phyloP scores from a whole-genome alignment of 2,888 invertebrate species.

The Perizoma flavofasciatum region DNA sequence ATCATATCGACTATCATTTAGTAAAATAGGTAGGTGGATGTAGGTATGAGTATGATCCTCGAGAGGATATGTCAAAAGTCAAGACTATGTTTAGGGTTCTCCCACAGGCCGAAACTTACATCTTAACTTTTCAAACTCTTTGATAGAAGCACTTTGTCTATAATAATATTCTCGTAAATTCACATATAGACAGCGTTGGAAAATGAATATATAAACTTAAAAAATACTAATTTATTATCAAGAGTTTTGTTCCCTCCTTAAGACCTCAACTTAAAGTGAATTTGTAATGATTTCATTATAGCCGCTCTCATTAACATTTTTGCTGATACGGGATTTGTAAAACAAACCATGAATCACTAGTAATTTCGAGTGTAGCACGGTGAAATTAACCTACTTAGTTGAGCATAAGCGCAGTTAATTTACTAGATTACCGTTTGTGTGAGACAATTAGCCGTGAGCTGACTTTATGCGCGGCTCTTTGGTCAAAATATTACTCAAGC shows the following conservation, averaged over 20 bases:
- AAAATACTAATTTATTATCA: constrained; percentile 2
- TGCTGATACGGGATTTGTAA: constrained; percentile 28
- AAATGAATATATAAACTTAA: constrained; percentile 11
- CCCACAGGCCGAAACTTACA: constrained; percentile 60
- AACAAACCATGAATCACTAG: constrained; percentile 40
- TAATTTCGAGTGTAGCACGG: constrained; percentile 44
- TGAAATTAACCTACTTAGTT: constrained; percentile 47
- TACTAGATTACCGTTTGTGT: constrained; percentile 54
- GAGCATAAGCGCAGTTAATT: constrained; percentile 55
- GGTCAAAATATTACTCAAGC: constrained; percentile 44
- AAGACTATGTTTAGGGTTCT: constrained; percentile 57
- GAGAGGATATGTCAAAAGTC: constrained; percentile 51
- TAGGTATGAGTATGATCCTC: constrained; percentile 46
- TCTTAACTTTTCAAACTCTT: constrained; percentile 63
- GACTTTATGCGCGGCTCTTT: constrained; percentile 53
- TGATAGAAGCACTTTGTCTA: constrained; percentile 49
- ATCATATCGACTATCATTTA: no score
- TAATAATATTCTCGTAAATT: constrained; percentile 44
- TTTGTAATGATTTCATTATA: constrained; percentile 9
- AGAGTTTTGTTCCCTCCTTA: background rate
- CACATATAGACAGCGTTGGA: constrained; percentile 35
- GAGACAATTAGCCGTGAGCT: constrained; percentile 52
- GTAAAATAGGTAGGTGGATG: constrained; percentile 21
- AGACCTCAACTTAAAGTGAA: background rate
- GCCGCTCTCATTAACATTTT: constrained; percentile 22